A percentile compares a stretch with the other conserved stretches of the same genome.
phyloP scores from a whole-genome alignment of 2,113 vertebrate species.

The Rhizomys pruinosus region DNA sequence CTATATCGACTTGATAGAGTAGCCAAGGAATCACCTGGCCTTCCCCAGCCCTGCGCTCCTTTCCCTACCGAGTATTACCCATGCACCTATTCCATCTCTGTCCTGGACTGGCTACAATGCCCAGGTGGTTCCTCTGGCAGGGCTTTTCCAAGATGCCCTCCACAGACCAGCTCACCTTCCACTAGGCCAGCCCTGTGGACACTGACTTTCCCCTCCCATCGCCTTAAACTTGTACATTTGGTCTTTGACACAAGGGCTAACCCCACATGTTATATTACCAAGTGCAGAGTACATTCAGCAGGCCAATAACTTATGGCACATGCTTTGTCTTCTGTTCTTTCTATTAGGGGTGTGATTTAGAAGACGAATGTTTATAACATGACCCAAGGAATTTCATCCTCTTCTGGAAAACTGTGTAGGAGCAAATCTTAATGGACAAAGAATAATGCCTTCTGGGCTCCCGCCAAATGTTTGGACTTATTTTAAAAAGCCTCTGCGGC shows the following conservation, averaged over 20 bases:
- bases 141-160: not conserved
- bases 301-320: constrained; percentile 69
- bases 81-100: not conserved
- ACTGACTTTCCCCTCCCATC: constrained; percentile 55
- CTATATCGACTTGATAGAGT: not conserved
- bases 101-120: not conserved
- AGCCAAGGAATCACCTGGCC: not conserved
- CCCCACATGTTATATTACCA: constrained; percentile 34
- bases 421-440: constrained; percentile 81
- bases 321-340: constrained; percentile 77
- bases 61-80: not conserved
- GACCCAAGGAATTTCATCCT: constrained; percentile 85
- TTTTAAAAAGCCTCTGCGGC: constrained; percentile 51
- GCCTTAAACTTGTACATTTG: constrained; percentile 64
- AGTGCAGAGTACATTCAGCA: constrained; percentile 6
- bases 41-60: not conserved
- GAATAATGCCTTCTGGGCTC: constrained; percentile 81
- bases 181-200: constrained; percentile 60
- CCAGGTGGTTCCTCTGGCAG: not conserved
- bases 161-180: not conserved
- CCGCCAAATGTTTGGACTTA: constrained; percentile 81
- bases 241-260: constrained; percentile 63
- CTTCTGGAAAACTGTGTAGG: constrained; percentile 84
- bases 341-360: constrained; percentile 72
- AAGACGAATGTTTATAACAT: constrained; percentile 84